Percentiles rank a stretch among this genome's conserved stretches.
phyloP scores from a whole-genome alignment of 2,797 vertebrate species.

The Galago senegalensis region DNA sequence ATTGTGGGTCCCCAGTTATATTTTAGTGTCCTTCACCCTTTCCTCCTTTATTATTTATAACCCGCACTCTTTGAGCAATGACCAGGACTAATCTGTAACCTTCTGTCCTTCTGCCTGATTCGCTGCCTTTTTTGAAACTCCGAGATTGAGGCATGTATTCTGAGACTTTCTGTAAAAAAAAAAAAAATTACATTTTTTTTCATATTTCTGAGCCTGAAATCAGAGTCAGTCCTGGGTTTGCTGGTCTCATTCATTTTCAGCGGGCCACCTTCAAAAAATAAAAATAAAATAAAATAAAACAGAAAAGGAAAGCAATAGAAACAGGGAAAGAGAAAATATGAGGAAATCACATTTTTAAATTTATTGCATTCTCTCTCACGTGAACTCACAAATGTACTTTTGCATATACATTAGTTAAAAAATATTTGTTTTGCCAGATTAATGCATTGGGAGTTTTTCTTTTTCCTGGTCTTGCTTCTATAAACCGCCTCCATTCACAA shows the following conservation, averaged over 20 bases:
- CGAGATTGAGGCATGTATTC: conserved; percentile 95
- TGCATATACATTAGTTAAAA: conserved; percentile 31
- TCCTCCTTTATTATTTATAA: conserved; percentile 99
- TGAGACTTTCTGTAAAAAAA: conserved; percentile 89
- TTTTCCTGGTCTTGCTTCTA: background rate
- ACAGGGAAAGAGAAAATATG: conserved; percentile 37
- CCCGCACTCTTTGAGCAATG: conserved; percentile 98
- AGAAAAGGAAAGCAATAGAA: background rate
- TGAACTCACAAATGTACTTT: background rate
- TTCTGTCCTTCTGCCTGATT: conserved; percentile 99
- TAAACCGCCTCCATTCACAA: conserved; percentile 77
- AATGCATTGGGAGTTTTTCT: conserved; percentile 43
- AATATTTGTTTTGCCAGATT: conserved; percentile 71
- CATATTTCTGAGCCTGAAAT: conserved; percentile 94
- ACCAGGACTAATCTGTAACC: conserved; percentile 99
- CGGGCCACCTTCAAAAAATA: conserved; percentile 80
- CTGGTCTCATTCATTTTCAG: conserved; percentile 89
- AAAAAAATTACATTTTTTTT: conserved; percentile 91
- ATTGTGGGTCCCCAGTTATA: conserved; percentile 94
- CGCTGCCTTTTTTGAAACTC: conserved; percentile 97
- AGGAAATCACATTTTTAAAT: conserved; percentile 84
- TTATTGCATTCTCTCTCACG: conserved; percentile 63
- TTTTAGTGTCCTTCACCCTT: conserved; percentile 96
- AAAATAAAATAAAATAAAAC: background rate
- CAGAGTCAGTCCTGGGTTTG: conserved; percentile 89